Evolutionary conservation across 1,140 invertebrate species (phyloP).

Genomic region (Acromyrmex charruanus): DNA sequence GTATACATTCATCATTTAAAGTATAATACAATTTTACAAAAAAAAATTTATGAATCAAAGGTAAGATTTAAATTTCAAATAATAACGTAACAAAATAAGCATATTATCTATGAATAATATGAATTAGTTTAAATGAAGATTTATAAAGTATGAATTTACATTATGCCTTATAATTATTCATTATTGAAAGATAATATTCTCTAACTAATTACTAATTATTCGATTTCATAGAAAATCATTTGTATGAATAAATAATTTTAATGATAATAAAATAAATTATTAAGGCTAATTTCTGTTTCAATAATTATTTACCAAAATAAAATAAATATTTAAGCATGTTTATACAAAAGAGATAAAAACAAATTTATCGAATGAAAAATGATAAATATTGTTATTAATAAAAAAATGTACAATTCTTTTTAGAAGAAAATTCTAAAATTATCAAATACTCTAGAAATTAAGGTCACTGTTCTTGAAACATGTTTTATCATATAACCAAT

Average conservation of each 20-base stretch:
- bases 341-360: neutral
- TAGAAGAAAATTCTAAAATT: constrained; percentile 10
- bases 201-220: neutral
- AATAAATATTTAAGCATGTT: neutral
- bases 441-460: neutral
- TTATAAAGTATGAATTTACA: neutral
- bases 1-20: neutral
- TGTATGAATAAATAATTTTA: neutral
- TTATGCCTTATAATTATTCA: constrained; percentile 22
- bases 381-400: constrained; percentile 5
- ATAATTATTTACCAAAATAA: neutral
- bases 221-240: neutral
- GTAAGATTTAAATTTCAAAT: neutral
- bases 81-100: neutral
- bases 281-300: neutral
- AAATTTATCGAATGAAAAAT: neutral
- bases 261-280: neutral
- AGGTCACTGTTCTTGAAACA: neutral
- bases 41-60: neutral
- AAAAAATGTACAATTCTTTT: neutral
- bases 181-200: neutral
- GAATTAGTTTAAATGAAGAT: neutral
- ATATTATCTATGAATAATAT: neutral
- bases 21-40: neutral
- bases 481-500: constrained; percentile 14